A percentile compares a stretch with the other conserved stretches of the same genome.
phyloP scores from a whole-genome alignment of 2,113 vertebrate species.

The Urocolius indicus region DNA sequence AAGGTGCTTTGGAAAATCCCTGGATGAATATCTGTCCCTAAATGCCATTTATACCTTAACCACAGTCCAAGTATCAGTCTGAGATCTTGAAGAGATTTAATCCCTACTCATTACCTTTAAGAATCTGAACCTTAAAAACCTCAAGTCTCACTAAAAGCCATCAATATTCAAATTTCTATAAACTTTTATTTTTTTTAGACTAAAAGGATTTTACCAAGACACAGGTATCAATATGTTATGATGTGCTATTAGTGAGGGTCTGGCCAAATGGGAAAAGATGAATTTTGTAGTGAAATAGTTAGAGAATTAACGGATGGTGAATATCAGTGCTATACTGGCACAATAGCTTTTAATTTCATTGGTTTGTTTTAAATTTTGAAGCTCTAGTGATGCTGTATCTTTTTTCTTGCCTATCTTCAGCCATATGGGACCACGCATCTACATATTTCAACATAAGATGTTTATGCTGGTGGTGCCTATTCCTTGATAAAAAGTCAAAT shows the following conservation, averaged over 20 bases:
- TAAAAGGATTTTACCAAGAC: neutral
- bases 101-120: neutral
- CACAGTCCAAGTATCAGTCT: neutral
- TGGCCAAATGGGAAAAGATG: neutral
- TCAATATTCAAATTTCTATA: neutral
- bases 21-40: neutral
- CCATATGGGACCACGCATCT: rapidly evolving
- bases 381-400: neutral
- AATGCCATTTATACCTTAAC: neutral
- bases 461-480: rapidly evolving
- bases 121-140: neutral
- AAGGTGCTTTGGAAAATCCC: neutral
- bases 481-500: neutral
- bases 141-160: neutral
- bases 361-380: neutral
- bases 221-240: neutral
- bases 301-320: neutral
- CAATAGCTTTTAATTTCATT: neutral
- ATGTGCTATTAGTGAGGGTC: neutral
- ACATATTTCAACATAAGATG: neutral
- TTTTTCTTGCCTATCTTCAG: neutral
- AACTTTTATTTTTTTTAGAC: rapidly evolving
- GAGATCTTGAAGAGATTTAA: neutral
- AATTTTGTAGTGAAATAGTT: neutral
- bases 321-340: neutral